Evolutionary conservation across 2,888 invertebrate genomes (phyloP).

Genomic region (Volucella bombylans): DNA sequence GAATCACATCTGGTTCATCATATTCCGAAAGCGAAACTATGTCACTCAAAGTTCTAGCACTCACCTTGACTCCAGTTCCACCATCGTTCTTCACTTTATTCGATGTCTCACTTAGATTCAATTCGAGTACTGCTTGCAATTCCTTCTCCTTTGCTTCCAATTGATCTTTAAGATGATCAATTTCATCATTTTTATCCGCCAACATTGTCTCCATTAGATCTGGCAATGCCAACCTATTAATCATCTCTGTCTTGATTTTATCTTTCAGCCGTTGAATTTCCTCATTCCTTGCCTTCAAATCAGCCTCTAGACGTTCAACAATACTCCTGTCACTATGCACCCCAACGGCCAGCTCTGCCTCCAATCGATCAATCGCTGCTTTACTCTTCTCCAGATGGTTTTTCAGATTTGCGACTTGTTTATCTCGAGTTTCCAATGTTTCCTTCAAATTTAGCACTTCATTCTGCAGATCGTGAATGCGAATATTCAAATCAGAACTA

Average conservation of each 20-base stretch:
- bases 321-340: conserved; percentile 82
- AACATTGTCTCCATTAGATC: conserved; percentile 85
- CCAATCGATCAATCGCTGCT: conserved; percentile 84
- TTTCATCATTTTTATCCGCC: conserved; percentile 88
- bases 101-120: conserved; percentile 82
- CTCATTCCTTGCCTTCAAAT: conserved; percentile 82
- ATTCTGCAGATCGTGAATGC: conserved; percentile 84
- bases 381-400: conserved; percentile 86
- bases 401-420: conserved; percentile 85
- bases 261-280: conserved; percentile 83
- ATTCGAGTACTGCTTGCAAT: conserved; percentile 84
- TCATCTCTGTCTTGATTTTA: conserved; percentile 83
- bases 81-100: conserved; percentile 79
- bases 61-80: conserved; percentile 84
- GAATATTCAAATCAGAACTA: conserved; percentile 83
- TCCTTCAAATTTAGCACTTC: conserved; percentile 86
- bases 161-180: conserved; percentile 85
- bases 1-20: conserved; percentile 86
- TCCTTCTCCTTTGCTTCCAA: conserved; percentile 82
- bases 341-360: conserved; percentile 82
- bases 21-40: conserved; percentile 89
- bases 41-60: conserved; percentile 88
- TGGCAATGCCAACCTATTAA: conserved; percentile 83
- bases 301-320: conserved; percentile 83
- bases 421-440: conserved; percentile 86